Evolutionary conservation across 2,888 invertebrate species (phyloP), one percentile per base, ranked within the genome.

Genomic region (Apotomis turbidana): DNA sequence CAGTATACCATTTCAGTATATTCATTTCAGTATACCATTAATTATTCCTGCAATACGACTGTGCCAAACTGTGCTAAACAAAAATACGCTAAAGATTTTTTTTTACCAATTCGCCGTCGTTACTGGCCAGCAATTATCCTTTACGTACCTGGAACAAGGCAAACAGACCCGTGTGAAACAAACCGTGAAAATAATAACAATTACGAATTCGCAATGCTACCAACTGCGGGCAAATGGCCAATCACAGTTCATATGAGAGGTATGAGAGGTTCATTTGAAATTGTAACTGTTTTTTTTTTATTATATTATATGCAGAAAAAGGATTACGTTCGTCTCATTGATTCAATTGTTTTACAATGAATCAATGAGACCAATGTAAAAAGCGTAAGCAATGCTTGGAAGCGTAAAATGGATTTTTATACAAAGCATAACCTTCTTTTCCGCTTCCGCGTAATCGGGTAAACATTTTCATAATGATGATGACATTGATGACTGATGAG

Each of bases 151-250:
- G 72, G 63, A 72, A 72, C 72, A 72, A 68, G 68, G 72, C 49
- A 72, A 72, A 72, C 44, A 38, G 72, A 72, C 8, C 72, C 52
- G 52, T 68, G 72, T 72, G 72, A 72, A 72, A 68, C 68, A 72
- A 72, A 72, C 72, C 68, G 68, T 72, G 63, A 72, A 72, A 72
- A 68, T 72, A 71, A 63, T 62, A 68, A 68, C 68, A 68, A 72
- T 63, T 59, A 68, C 10, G 51, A 55, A 71, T 72, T 68, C 58
- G 63, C 72, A 72, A 72, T 68, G 68, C 71, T 67, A 57, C 71
- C 66, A 69, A 64, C 68, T 44, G 46, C 57, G 44, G 54, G 61
- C 55, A 36, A 59, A 54, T 54, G 61, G 67, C 67, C 60, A 71
- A 71, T 67, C 61, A 57, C 54, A 13, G 60, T 41, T 60, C 49